Base-by-base conservation (phyloP, 2,113 vertebrate genomes). In the Scomber colias region DNA sequence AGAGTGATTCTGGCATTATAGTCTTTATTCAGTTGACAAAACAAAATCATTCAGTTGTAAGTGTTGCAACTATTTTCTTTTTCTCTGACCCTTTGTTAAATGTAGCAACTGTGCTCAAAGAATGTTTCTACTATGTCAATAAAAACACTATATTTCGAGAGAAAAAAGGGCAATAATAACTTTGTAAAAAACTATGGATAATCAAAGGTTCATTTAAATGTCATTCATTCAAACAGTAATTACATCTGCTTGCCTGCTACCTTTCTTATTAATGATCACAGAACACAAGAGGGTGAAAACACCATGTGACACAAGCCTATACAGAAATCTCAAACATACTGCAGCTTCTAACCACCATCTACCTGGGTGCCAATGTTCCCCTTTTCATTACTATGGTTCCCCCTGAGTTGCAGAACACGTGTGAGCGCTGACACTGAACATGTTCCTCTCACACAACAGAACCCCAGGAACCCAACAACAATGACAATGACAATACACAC, bases 361-460 rank as follows among this genome's bases (percentile, higher is more conserved):
- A 69, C 10, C 30, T 46, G 53, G n/a, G 5, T 9, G 1, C 4
- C 13, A 3, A 21, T 40, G 53, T 69, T 79, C 27, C 68, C 44
- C 35, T 48, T 67, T 27, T 48, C 56, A 24, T 69, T 40, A 45
- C 21, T 16, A 13, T 11, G 17, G 61, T 56, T 57, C 27, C 61
- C 50, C 44, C 31, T 75, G 91, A 94, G 81, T 89, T 91, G 88
- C 90, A 92, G 81, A 79, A 93, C 87, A 85, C 16, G 62, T 77
- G 85, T 79, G 84, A 84, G 82, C 31, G 11, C 45, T 83, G 82
- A 89, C 87, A 89, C 49, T 10, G 77, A 89, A 85, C 85, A 75
- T 48, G 84, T 85, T 89, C 81, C 79, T 66, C 74, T 66, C 69
- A 70, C 79, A 89, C 81, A 85, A 78, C 81, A 87, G 87, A 89